These are phyloP conservation scores for Avahi laniger DNA, from an alignment of 2,797 vertebrate species.

Conservation along the genomic window DNA sequence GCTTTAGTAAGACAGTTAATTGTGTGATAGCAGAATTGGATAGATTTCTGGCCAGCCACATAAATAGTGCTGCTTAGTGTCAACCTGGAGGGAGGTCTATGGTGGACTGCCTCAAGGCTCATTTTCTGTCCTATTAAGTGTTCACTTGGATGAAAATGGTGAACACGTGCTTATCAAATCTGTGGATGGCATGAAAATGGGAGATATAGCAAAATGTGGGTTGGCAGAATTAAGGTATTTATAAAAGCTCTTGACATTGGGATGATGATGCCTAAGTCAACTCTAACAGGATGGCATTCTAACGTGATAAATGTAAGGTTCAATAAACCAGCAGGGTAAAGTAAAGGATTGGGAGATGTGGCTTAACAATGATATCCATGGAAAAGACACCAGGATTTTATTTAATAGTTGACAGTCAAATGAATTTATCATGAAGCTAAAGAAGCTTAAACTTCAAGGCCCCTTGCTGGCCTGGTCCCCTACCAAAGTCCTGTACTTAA, in stretches of 20 bases:
- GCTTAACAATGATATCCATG: not conserved
- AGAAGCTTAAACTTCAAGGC: constrained; percentile 45
- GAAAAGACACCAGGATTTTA: constrained; percentile 17
- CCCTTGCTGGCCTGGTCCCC: not conserved
- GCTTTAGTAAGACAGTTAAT: not conserved
- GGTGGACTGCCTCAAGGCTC: not conserved
- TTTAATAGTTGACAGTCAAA: not conserved
- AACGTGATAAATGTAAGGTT: constrained; percentile 20
- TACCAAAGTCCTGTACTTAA: not conserved
- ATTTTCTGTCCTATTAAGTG: not conserved
- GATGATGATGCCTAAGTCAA: not conserved
- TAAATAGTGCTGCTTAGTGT: not conserved
- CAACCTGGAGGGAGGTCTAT: not conserved
- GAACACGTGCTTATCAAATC: not conserved
- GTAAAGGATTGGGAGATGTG: not conserved
- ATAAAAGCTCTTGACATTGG: not conserved
- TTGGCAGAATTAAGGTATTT: not conserved
- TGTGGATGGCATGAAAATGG: not conserved
- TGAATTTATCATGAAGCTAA: constrained; percentile 36
- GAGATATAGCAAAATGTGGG: not conserved
- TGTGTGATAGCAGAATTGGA: not conserved
- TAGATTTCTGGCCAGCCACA: not conserved
- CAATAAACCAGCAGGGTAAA: not conserved
- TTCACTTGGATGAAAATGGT: not conserved
- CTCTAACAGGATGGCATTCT: not conserved